Percentiles rank a stretch among this genome's conserved stretches.
Conservation (phyloP, 2,797 vertebrate species). For the Allobates femoralis region DNA sequence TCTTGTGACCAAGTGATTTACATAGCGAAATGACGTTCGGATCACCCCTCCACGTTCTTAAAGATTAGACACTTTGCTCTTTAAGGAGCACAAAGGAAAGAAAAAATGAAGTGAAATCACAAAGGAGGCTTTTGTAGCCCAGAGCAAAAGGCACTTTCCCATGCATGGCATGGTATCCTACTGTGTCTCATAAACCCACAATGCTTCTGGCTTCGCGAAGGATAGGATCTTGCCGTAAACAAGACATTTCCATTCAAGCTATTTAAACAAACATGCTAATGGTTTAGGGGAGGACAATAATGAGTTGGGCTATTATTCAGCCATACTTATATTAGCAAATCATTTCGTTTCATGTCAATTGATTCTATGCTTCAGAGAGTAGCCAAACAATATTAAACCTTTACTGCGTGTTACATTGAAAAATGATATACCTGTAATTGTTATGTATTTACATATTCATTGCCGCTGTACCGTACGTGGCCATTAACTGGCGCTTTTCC, state of each 20-base stretch:
- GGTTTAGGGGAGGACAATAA: slow-evolving; percentile 54
- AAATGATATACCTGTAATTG: slow-evolving; percentile 32
- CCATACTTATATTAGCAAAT: slow-evolving; percentile 57
- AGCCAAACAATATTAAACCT: slow-evolving; percentile 9
- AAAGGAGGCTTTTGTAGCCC: slow-evolving; percentile 76
- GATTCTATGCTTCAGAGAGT: slow-evolving; percentile 28
- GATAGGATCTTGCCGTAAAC: slow-evolving; percentile 71
- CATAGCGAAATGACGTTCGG: slow-evolving; percentile 60
- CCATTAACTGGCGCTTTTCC: slow-evolving; percentile 18
- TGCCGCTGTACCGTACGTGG: neutral
- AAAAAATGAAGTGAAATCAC: slow-evolving; percentile 69
- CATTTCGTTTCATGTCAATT: slow-evolving; percentile 16
- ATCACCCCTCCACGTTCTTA: slow-evolving; percentile 79
- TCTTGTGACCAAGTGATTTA: slow-evolving; percentile 30
- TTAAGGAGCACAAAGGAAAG: slow-evolving; percentile 76
- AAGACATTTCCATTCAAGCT: slow-evolving; percentile 68
- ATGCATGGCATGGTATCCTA: slow-evolving; percentile 77
- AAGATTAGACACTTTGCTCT: slow-evolving; percentile 75
- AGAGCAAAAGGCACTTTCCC: slow-evolving; percentile 77
- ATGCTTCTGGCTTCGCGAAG: slow-evolving; percentile 74
- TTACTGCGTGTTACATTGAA: rapidly evolving
- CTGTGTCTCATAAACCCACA: slow-evolving; percentile 83
- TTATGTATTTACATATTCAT: neutral
- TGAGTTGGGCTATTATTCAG: slow-evolving; percentile 33
- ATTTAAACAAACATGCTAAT: slow-evolving; percentile 68